Percentiles rank a stretch among this genome's conserved stretches.
These are phyloP conservation scores for Cephalopholis sonnerati DNA, from an alignment of 2,113 vertebrate genomes.

Conservation along the genomic window DNA sequence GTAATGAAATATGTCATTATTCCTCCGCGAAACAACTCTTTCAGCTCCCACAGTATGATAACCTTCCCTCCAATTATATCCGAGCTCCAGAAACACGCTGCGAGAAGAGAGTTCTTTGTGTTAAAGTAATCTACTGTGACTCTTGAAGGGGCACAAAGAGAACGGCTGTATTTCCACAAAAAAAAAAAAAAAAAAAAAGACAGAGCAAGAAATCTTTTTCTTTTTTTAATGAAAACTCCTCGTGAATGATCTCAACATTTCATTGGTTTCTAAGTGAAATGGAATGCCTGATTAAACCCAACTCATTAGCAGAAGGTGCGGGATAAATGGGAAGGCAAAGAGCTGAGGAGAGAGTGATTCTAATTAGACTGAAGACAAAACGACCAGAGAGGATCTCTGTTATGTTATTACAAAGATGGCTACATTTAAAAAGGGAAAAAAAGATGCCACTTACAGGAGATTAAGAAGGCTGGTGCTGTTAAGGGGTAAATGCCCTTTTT, in stretches of 20 bases:
- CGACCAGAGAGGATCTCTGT: constrained; percentile 37
- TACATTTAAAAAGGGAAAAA: constrained; percentile 6
- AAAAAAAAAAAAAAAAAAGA: constrained; percentile 11
- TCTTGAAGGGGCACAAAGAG: constrained; percentile 25
- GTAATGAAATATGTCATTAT: constrained; percentile 68
- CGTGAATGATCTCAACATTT: constrained; percentile 68
- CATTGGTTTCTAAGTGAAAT: constrained; percentile 76
- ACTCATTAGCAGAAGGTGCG: constrained; percentile 65
- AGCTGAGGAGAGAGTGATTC: constrained; percentile 45
- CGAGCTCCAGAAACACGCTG: constrained; percentile 23
- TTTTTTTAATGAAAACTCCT: constrained; percentile 26
- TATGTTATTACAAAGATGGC: constrained; percentile 40
- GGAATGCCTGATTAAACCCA: constrained; percentile 68
- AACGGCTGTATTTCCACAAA: neutral
- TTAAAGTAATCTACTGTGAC: constrained; percentile 57
- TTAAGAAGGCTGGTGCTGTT: constrained; percentile 2
- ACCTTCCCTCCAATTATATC: constrained; percentile 65
- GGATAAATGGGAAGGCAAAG: constrained; percentile 55
- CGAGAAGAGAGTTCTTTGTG: constrained; percentile 49
- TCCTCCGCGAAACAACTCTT: constrained; percentile 39
- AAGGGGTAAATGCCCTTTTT: neutral
- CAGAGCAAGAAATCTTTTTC: constrained; percentile 26
- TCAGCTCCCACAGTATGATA: constrained; percentile 52
- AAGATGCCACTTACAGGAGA: constrained; percentile 14
- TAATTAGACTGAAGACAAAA: constrained; percentile 68